Conservation (phyloP, 1,140 invertebrate genomes). For the Drosophila parabipectinata region DNA sequence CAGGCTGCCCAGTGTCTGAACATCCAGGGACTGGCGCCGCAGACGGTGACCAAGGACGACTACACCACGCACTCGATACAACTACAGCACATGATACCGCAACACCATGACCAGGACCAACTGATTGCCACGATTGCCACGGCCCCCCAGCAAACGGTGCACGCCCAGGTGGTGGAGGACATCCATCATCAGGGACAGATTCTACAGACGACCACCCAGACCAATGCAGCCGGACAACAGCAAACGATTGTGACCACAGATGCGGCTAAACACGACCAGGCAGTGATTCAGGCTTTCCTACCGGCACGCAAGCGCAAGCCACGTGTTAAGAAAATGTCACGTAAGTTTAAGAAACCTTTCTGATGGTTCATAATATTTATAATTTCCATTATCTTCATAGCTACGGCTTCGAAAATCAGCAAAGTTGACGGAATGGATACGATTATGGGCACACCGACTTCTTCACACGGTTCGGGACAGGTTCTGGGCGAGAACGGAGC, state of each 20-base stretch:
- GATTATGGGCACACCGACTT: constrained; percentile 76
- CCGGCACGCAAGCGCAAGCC: constrained; percentile 84
- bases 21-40: constrained; percentile 87
- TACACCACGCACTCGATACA: constrained; percentile 84
- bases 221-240: constrained; percentile 74
- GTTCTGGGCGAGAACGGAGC: constrained; percentile 77
- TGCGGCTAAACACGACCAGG: constrained; percentile 81
- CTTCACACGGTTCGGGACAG: constrained; percentile 64
- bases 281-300: constrained; percentile 84
- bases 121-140: constrained; percentile 79
- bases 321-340: constrained; percentile 79
- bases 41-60: constrained; percentile 83
- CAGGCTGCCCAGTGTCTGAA: constrained; percentile 87
- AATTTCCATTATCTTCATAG: constrained; percentile 18
- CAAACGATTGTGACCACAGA: constrained; percentile 78
- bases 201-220: constrained; percentile 76
- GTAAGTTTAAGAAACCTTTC: constrained; percentile 48
- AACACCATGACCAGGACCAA: constrained; percentile 83
- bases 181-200: constrained; percentile 82
- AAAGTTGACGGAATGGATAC: constrained; percentile 83
- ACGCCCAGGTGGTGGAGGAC: constrained; percentile 82
- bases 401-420: constrained; percentile 76
- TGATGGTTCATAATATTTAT: no score
- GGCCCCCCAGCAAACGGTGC: constrained; percentile 82
- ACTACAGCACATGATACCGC: constrained; percentile 84